A percentile compares a stretch with the other conserved stretches of the same genome.
Evolutionary conservation across 2,113 vertebrate genomes (phyloP).

Genomic region (Petaurus breviceps): DNA sequence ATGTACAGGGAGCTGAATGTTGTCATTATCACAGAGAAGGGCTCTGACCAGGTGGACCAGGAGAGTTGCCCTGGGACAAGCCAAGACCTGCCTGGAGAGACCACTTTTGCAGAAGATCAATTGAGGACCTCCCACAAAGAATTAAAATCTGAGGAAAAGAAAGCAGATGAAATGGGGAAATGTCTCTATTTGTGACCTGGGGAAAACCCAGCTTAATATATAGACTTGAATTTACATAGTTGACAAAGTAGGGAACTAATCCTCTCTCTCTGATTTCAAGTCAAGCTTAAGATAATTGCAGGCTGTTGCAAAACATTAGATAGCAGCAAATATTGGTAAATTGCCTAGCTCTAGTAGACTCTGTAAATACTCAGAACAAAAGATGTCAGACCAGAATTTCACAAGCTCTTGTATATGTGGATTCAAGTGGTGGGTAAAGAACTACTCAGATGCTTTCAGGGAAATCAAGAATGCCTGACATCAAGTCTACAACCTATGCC

Average conservation of each 20-base stretch:
- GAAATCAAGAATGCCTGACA: neutral
- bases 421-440: neutral
- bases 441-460: neutral
- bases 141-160: neutral
- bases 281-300: neutral
- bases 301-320: neutral
- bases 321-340: neutral
- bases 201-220: neutral
- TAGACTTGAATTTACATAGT: neutral
- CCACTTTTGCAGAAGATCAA: neutral
- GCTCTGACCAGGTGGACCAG: neutral
- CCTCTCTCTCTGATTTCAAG: neutral
- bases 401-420: neutral
- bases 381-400: neutral
- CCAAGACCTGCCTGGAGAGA: neutral
- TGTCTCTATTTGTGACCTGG: neutral
- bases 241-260: neutral
- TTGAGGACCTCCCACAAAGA: neutral
- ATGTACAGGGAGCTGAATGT: neutral
- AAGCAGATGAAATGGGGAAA: neutral
- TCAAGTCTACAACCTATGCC: neutral
- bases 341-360: neutral
- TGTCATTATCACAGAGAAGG: neutral
- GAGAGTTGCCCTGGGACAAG: neutral
- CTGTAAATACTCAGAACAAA: neutral